Base-by-base conservation (phyloP, 2,888 invertebrate genomes). In the Caenorhabditis sp. region DNA sequence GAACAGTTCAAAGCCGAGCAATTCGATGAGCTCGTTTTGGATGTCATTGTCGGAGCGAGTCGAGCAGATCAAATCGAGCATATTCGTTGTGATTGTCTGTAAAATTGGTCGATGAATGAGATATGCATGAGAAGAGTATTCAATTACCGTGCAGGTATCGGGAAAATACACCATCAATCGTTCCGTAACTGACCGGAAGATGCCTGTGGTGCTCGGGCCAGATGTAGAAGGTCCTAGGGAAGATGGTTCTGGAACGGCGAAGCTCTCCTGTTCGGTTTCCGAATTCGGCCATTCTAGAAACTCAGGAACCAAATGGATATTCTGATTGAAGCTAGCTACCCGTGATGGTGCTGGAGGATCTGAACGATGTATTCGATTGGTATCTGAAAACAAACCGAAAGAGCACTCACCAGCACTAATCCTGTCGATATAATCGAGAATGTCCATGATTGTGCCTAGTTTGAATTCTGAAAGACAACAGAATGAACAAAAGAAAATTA, bases 1-100 rank as follows among this genome's bases (percentile, higher is more conserved):
- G 89, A 94, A 93, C 85, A 93, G 89, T 82, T 95, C 94, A 89
- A 94, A 95, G 0, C 97, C 97, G 24, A 95, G 91, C 4, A 96
- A 90, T 86, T 97, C 96, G 89, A 95, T 94, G 20, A 83, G 63
- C 39, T 85, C 85, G 22, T 59, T 59, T 63, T 85, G 85, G 5
- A 85, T 39, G 32, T 81, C 79, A 9, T 80, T 80, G 32, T 75
- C 75, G 3, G 68, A 58, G 6, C 63, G 62, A 6, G 50, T 27
- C 0, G 75, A 75, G 7, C 55, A 50, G 11, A 75, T 20, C 50
- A 75, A 50, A 22, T 62, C 55, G 6, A 75, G 17, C 3, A 75
- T 32, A 22, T 43, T 62, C 9, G 26, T 27, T 6, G 43, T n/a
- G 11, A 75, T 75, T 24, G 68, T 68, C 66, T 74, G 55, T 5